Conservation (phyloP, 2,113 vertebrate genomes). For the Nematolebias whitei region DNA sequence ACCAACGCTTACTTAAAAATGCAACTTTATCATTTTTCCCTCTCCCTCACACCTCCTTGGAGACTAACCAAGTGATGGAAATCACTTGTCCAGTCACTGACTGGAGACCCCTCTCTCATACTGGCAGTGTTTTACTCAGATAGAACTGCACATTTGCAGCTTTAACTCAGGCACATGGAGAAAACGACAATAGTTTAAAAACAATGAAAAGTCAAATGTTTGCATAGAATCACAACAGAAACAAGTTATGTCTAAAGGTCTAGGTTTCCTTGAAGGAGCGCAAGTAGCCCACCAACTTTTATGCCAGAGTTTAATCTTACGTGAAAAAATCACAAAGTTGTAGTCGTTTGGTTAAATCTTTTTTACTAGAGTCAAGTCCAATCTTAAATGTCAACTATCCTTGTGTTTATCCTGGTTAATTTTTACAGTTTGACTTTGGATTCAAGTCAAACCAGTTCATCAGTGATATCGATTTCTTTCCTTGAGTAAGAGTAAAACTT, state of each 20-base stretch:
- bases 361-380: neutral
- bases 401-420: neutral
- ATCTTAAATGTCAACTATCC: conserved; percentile 6
- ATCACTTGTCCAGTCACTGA: conserved; percentile 18
- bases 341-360: neutral
- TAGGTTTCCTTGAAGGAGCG: no score
- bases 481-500: neutral
- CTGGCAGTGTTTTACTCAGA: conserved; percentile 11
- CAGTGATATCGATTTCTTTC: neutral
- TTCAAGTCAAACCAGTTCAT: neutral
- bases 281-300: no score
- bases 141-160: neutral
- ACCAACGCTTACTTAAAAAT: conserved; percentile 18
- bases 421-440: neutral
- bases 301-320: no score
- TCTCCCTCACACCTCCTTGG: conserved; percentile 3
- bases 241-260: no score
- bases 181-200: conserved; percentile 3
- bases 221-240: no score
- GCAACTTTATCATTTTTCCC: conserved; percentile 28
- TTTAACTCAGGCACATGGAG: neutral
- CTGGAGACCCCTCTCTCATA: conserved; percentile 23
- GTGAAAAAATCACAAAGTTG: no score
- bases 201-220: neutral
- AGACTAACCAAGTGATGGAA: conserved; percentile 13